Evolutionary conservation across 1,140 invertebrate genomes (phyloP), one percentile per base, ranked within the genome.

Genomic region (Pogonus chalceus): DNA sequence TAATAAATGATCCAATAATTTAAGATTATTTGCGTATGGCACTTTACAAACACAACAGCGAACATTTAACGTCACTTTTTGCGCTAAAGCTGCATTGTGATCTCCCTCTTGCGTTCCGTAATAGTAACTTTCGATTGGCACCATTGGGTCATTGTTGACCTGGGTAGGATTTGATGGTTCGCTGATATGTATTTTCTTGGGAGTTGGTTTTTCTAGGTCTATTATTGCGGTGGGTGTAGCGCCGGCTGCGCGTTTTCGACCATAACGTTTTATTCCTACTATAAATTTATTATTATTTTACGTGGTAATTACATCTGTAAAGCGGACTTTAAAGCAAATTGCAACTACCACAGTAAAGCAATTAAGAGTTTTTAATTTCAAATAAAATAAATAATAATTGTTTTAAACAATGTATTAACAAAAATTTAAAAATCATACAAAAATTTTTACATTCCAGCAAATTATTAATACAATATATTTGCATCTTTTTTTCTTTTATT

Each of bases 1-100:
- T 46, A 82, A 80, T 54, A 88, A 66, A 66, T 90, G 87, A 7
- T 76, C 73, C 75, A 85, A 81, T 1, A 90, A 72, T 43, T 79
- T 73, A 1, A 78, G 76, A 73, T 83, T 79, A 50, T 80, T 76
- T 55, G 72, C 64, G 63, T 80, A 78, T 20, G 70, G 66, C 56
- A 76, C 57, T 69, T 59, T 57, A 47, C 56, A 63, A 35, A 60
- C 51, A 20, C 49, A 48, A 56, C 68, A 69, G 56, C 65, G 64
- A 54, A 68, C 54, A 59, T 64, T 57, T 61, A 58, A 1, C 43
- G 43, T 49, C 31, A 48, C 49, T 53, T 46, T 58, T 62, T 49
- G 35, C 16, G n/a, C 56, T 51, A 43, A 54, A n/a, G 0, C 56
- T 48, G 0, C 52, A 57, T 9, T 67, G 0, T 53, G 57, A 2